Base-by-base conservation (phyloP, 2,113 vertebrate species). In the Oreotragus oreotragus region DNA sequence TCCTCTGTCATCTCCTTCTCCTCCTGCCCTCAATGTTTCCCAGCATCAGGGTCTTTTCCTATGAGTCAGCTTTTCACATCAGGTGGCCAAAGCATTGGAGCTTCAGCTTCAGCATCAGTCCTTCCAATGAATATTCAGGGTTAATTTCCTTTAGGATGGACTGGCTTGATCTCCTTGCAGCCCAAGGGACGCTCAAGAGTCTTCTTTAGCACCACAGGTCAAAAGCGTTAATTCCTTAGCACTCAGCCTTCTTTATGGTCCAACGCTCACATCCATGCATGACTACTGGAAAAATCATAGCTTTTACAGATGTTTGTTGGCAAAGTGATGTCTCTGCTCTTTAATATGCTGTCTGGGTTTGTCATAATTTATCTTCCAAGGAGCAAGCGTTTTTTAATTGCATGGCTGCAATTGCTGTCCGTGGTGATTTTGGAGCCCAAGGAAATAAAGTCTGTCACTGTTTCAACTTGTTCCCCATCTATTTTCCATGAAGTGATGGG, bases 191-290 rank as follows among this genome's bases (percentile, higher is more conserved):
- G 21, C n/a, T 23, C 10, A 39, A 70, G n/a, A 70, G 19, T 70
- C 66, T 70, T 70, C n/a, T 39, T 39, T 19, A 23, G 36, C 66
- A 70, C n/a, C 17, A 36, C 64, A 70, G 33, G 2, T 70, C 9
- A 70, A 21, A 70, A 70, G n/a, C 64, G 36, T 70, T 11, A 21
- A 70, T 70, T 70, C 64, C 12, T 36, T 0, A 0, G 0, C 64
- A 70, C 9, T 36, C n/a, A 70, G 19, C 5, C 19, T 39, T 70
- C n/a, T 39, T 23, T 70, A 39, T 12, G 66, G 66, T 70, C 66
- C 10, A 39, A 12, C 19, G 39, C 19, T 70, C n/a, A 70, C 19
- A 70, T 70, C n/a, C 2, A 23, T 70, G n/a, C 66, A 39, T 23
- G 5, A 70, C 19, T 39, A 70, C 66, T 39, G 66, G 19, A 70